A percentile compares a stretch with the other conserved stretches of the same genome.
These are phyloP conservation scores for Pionites leucogaster DNA, from an alignment of 2,113 vertebrate species.

Conservation along the genomic window DNA sequence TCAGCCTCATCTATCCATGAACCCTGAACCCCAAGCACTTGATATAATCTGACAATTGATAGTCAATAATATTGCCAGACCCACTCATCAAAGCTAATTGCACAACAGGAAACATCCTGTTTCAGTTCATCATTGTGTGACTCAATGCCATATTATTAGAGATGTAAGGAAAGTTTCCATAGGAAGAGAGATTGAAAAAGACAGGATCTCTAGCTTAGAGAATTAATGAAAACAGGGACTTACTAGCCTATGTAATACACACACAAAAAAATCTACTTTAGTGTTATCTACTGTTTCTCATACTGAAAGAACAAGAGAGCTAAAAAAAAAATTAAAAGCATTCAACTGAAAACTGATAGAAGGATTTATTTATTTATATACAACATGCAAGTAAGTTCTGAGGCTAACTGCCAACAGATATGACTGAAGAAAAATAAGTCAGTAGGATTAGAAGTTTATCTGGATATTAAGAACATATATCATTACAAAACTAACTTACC, in stretches of 20 bases:
- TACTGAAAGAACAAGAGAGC: slow-evolving; percentile 29
- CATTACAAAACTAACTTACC: not conserved
- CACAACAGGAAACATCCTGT: not conserved
- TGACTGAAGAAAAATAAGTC: not conserved
- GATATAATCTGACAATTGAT: not conserved
- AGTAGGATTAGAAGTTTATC: slow-evolving; percentile 30
- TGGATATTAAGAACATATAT: not conserved
- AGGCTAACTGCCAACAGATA: slow-evolving; percentile 31
- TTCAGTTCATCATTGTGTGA: not conserved
- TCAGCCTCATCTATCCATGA: not conserved
- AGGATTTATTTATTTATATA: slow-evolving; percentile 35
- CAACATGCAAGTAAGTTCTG: not conserved
- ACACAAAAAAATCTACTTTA: not conserved
- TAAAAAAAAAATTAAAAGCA: not conserved
- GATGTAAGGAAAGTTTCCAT: not conserved
- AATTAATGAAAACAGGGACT: not conserved
- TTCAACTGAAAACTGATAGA: slow-evolving; percentile 36
- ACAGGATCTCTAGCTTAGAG: not conserved
- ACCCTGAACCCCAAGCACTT: not conserved
- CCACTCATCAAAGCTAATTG: not conserved
- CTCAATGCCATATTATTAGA: not conserved
- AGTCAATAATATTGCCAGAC: slow-evolving; percentile 16
- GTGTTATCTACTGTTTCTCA: slow-evolving; percentile 1
- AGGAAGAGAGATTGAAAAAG: not conserved
- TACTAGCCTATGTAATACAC: not conserved